Percentiles rank a stretch among this genome's conserved stretches.
These are phyloP conservation scores for Lates japonicus DNA, from an alignment of 2,797 vertebrate species.

Conservation along the genomic window DNA sequence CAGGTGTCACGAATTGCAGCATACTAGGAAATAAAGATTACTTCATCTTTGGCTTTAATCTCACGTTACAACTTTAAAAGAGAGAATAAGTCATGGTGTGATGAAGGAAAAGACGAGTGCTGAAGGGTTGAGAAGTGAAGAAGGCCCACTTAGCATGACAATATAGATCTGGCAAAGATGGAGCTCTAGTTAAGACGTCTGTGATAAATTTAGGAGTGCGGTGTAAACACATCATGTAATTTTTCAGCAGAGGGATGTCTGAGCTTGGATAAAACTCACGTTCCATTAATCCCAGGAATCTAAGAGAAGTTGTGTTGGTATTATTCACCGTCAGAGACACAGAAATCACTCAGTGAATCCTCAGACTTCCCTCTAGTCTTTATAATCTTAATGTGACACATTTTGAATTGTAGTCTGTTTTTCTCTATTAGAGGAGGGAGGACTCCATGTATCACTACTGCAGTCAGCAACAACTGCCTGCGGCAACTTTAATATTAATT, in stretches of 20 bases:
- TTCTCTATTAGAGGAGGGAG: not conserved
- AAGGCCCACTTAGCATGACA: not conserved
- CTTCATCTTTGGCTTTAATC: constrained; percentile 2
- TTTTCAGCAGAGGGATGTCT: constrained; percentile 6
- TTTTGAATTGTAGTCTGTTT: constrained; percentile 17
- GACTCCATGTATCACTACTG: not conserved
- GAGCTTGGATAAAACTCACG: not conserved
- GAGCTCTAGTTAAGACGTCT: constrained; percentile 24
- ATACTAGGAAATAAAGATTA: not conserved
- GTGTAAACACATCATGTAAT: constrained; percentile 27
- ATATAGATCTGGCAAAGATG: constrained; percentile 38
- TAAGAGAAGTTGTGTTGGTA: constrained; percentile 6
- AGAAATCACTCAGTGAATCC: not conserved
- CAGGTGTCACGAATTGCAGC: too few relatives aligned
- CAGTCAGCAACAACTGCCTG: not conserved
- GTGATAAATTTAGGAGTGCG: constrained; percentile 36
- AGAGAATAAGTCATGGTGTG: not conserved
- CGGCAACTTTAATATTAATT: not conserved
- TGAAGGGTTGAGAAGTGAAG: constrained; percentile 25
- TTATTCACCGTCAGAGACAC: constrained; percentile 15
- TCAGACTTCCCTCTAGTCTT: not conserved
- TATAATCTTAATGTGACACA: constrained; percentile 11
- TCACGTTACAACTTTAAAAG: constrained; percentile 8
- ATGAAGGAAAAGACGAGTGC: constrained; percentile 13
- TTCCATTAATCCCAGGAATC: constrained; percentile 13